A percentile compares a stretch with the other conserved stretches of the same genome.
Evolutionary conservation across 2,888 invertebrate genomes (phyloP).

Genomic region (Tiliacea citrago): DNA sequence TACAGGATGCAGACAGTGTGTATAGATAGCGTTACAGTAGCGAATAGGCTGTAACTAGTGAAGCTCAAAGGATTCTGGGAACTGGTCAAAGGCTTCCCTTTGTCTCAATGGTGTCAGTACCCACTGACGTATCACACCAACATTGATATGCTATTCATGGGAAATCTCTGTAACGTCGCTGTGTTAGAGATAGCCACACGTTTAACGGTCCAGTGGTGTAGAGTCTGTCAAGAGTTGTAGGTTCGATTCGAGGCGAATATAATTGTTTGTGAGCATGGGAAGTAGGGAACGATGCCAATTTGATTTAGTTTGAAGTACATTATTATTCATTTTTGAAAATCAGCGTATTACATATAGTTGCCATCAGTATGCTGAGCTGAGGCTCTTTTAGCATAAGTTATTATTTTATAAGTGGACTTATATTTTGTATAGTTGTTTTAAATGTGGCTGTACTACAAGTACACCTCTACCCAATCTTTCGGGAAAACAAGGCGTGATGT

Average conservation of each 20-base stretch:
- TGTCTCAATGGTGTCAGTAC: slow-evolving; percentile 43
- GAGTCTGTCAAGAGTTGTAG: neutral
- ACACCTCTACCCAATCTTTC: too few species aligned
- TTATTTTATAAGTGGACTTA: too few species aligned
- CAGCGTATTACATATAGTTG: too few species aligned
- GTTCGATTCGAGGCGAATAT: neutral
- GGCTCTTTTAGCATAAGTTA: too few species aligned
- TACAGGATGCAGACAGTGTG: neutral
- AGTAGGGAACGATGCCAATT: too few species aligned
- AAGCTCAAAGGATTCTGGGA: slow-evolving; percentile 35
- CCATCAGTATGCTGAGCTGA: too few species aligned
- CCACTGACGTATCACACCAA: slow-evolving; percentile 7
- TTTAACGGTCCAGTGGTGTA: neutral
- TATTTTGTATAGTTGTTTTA: too few species aligned
- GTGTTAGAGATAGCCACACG: neutral
- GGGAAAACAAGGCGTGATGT: too few species aligned
- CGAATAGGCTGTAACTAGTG: neutral
- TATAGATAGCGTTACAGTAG: neutral
- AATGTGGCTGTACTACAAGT: too few species aligned
- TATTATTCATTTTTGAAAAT: too few species aligned
- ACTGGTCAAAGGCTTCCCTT: slow-evolving; percentile 37
- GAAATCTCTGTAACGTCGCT: slow-evolving; percentile 3
- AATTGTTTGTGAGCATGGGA: too few species aligned
- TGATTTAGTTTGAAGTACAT: too few species aligned
- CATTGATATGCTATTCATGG: slow-evolving; percentile 37